These are phyloP conservation scores for Hesperia comma DNA, from an alignment of 2,888 invertebrate species.

Conservation along the genomic window DNA sequence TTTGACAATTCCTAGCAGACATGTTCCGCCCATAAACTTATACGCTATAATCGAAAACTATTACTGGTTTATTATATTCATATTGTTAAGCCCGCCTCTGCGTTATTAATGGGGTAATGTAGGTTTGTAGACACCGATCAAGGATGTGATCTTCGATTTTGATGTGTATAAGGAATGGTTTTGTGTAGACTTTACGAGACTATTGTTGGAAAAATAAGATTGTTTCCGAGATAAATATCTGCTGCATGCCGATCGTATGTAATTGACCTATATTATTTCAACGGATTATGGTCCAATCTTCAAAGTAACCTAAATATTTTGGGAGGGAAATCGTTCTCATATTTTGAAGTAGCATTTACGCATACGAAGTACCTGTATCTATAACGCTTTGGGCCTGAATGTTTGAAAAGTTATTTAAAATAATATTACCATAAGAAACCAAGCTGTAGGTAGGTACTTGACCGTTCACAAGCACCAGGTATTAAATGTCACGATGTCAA, in stretches of 20 bases:
- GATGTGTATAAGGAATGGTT: too few species aligned
- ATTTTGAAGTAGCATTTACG: too few species aligned
- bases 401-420: too few species aligned
- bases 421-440: neutral
- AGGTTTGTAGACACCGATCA: constrained; percentile 13
- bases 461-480: neutral
- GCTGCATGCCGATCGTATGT: too few species aligned
- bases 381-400: too few species aligned
- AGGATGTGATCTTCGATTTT: constrained; percentile 14
- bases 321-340: too few species aligned
- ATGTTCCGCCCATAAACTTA: constrained; percentile 57
- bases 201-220: too few species aligned
- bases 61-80: constrained; percentile 32
- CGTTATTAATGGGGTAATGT: constrained; percentile 22
- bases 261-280: too few species aligned
- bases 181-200: too few species aligned
- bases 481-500: constrained; percentile 16
- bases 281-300: neutral
- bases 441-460: neutral
- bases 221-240: too few species aligned
- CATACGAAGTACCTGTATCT: too few species aligned
- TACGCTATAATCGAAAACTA: constrained; percentile 51
- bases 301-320: neutral
- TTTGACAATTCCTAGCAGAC: constrained; percentile 59
- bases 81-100: constrained; percentile 19